Evolutionary conservation across 2,888 invertebrate species (phyloP).

Genomic region (Stramonita haemastoma): DNA sequence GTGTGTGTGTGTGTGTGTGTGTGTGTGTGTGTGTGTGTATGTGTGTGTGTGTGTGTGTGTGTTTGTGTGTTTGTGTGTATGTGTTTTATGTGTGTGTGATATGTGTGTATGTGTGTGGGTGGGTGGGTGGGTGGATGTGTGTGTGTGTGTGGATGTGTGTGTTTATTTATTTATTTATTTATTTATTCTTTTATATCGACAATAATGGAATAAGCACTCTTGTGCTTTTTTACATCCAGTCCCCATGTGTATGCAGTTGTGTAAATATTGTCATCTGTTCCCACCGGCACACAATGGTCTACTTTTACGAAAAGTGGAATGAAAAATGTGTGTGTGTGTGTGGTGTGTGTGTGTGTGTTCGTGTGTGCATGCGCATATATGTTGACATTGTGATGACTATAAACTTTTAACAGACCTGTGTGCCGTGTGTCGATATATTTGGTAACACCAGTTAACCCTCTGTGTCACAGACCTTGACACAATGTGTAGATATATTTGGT

Average conservation of each 20-base stretch:
- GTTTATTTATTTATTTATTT: background rate
- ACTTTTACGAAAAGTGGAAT: no score
- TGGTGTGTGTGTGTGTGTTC: background rate
- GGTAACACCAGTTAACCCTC: no score
- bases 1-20: background rate
- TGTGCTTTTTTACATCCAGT: no score
- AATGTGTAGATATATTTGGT: no score
- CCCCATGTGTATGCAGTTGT: no score
- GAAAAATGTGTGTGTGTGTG: background rate
- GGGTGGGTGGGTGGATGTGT: background rate
- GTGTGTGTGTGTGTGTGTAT: background rate
- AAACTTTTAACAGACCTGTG: no score
- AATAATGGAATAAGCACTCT: no score
- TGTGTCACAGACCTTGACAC: no score
- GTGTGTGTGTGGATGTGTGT: constrained; percentile 7
- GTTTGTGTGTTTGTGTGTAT: background rate
- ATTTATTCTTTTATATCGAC: background rate
- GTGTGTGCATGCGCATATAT: background rate
- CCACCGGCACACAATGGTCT: no score
- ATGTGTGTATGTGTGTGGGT: no score
- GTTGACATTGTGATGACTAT: background rate
- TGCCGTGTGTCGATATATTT: no score
- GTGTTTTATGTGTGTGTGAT: background rate
- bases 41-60: background rate
- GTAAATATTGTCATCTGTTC: no score